Percentiles rank a stretch among this genome's conserved stretches.
Evolutionary conservation across 2,888 invertebrate species (phyloP).

Genomic region (Diloba caeruleocephala): DNA sequence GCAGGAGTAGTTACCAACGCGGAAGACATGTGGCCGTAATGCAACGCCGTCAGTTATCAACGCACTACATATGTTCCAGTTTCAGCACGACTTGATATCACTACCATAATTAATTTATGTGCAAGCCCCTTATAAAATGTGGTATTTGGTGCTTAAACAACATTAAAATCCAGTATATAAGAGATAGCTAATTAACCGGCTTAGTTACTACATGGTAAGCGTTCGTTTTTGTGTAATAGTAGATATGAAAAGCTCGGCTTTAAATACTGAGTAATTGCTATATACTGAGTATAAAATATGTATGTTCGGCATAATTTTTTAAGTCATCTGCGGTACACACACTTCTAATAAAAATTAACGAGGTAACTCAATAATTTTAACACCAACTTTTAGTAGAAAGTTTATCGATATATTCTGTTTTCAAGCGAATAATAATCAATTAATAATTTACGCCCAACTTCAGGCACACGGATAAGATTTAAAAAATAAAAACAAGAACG

Average conservation of each 20-base stretch:
- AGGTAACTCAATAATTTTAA: no score
- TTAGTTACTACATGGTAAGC: slow-evolving; percentile 17
- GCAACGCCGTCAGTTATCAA: slow-evolving; percentile 20
- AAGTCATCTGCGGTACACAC: no score
- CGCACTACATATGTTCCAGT: slow-evolving; percentile 41
- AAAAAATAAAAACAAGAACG: no score
- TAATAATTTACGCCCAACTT: no score
- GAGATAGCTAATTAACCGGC: slow-evolving; percentile 29
- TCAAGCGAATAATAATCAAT: no score
- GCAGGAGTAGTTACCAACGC: slow-evolving; percentile 13
- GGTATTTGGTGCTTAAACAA: slow-evolving; percentile 27
- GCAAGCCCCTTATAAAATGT: slow-evolving; percentile 40
- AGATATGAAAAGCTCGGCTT: slow-evolving; percentile 22
- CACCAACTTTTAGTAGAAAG: no score
- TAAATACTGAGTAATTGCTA: neutral
- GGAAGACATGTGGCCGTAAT: slow-evolving; percentile 32
- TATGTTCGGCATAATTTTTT: no score
- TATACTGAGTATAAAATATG: no score
- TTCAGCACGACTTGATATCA: slow-evolving; percentile 27
- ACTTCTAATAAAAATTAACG: no score
- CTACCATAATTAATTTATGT: slow-evolving; percentile 51
- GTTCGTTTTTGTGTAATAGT: slow-evolving; percentile 21
- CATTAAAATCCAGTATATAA: slow-evolving; percentile 26
- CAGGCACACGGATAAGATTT: no score
- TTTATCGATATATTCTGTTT: no score